A percentile compares a stretch with the other conserved stretches of the same genome.
Conservation (phyloP, 2,113 vertebrate species). For the Grammatotria lemairii region DNA sequence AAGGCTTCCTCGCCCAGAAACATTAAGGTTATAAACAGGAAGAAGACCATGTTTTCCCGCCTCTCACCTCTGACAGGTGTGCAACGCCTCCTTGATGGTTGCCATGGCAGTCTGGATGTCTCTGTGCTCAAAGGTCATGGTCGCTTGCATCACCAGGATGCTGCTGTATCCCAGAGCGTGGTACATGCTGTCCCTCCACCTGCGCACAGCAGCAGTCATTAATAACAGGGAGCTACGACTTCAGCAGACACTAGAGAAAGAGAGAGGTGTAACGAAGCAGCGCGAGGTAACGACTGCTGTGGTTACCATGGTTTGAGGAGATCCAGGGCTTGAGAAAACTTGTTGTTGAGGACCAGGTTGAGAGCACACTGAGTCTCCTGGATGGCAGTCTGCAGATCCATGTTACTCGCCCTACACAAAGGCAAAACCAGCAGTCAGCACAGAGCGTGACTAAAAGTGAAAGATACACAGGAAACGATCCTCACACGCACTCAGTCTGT, state of each 20-base stretch:
- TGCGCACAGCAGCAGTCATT: neutral
- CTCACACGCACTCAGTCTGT: neutral
- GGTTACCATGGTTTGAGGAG: conserved; percentile 87
- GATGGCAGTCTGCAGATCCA: conserved; percentile 83
- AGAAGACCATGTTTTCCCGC: neutral
- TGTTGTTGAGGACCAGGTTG: conserved; percentile 91
- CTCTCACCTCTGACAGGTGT: conserved; percentile 89
- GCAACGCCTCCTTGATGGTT: conserved; percentile 88
- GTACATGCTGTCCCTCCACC: conserved; percentile 83
- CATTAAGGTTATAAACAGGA: neutral
- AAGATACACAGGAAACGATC: neutral
- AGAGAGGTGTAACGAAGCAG: neutral
- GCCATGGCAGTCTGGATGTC: conserved; percentile 91
- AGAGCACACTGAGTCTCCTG: conserved; percentile 85
- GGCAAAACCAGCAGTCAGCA: neutral
- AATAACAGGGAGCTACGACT: neutral
- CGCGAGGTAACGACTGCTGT: neutral
- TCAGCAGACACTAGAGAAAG: neutral
- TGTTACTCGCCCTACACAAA: conserved; percentile 72
- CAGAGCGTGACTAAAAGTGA: neutral
- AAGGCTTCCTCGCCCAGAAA: neutral
- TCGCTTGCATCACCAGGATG: conserved; percentile 92
- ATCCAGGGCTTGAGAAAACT: conserved; percentile 88
- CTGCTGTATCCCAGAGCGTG: conserved; percentile 96
- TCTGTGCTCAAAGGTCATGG: conserved; percentile 94